phyloP scores from a whole-genome alignment of 37 sponge, comb jelly and placozoan genomes.

The Beroe ovata region DNA sequence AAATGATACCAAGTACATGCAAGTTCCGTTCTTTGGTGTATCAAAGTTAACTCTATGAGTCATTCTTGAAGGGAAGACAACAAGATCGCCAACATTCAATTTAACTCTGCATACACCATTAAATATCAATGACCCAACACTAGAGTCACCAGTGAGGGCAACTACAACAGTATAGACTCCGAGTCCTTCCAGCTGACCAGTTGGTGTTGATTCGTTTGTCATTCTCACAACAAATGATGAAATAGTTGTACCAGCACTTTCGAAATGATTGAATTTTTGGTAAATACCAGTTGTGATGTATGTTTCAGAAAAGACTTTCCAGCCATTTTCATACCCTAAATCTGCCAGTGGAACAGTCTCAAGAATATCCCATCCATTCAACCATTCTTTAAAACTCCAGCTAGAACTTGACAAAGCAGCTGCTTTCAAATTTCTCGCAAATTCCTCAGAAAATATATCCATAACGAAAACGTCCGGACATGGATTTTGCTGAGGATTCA shows the following conservation, averaged over 20 bases:
- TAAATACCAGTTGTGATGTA: background rate
- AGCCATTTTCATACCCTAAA: background rate
- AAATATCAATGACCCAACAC: background rate
- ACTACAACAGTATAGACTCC: slow-evolving; percentile 3
- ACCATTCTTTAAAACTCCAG: background rate
- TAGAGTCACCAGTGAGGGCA: background rate
- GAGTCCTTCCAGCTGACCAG: background rate
- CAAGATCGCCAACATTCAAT: background rate
- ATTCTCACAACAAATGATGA: slow-evolving; percentile 1
- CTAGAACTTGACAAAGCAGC: background rate
- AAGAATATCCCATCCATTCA: slow-evolving; percentile 12
- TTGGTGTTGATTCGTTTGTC: background rate
- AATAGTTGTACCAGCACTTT: background rate
- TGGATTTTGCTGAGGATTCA: background rate
- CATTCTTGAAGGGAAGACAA: slow-evolving; percentile 3
- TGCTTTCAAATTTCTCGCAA: background rate
- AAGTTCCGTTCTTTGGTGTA: background rate
- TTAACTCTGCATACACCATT: background rate
- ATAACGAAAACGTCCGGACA: slow-evolving; percentile 9
- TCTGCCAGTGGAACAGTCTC: background rate
- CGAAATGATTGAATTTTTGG: background rate
- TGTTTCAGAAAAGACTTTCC: background rate
- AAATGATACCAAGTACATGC: background rate
- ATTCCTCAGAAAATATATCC: background rate
- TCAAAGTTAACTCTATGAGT: slow-evolving; percentile 1